These are phyloP conservation scores for Xiphorhynchus erythropygius DNA, from an alignment of 2,797 vertebrate species.

Conservation along the genomic window DNA sequence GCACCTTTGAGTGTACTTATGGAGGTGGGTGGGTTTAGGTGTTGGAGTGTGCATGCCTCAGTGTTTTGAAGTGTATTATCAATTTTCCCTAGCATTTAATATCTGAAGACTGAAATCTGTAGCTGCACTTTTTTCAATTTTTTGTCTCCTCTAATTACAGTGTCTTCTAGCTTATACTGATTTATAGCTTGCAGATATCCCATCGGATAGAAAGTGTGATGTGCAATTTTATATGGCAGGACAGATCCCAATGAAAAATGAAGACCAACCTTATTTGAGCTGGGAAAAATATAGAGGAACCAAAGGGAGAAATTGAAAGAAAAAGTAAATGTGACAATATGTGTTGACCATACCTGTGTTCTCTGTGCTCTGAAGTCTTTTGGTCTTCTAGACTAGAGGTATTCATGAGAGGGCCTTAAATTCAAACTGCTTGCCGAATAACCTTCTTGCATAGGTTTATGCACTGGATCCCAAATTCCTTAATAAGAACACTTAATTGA, in stretches of 20 bases:
- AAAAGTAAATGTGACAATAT: background rate
- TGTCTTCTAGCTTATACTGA: background rate
- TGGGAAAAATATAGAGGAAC: background rate
- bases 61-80: background rate
- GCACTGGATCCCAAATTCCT: background rate
- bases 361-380: background rate
- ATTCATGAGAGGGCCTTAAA: background rate
- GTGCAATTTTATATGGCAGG: background rate
- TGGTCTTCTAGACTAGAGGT: background rate
- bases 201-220: background rate
- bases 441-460: background rate
- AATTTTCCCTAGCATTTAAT: background rate
- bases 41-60: background rate
- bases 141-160: background rate
- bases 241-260: background rate
- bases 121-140: background rate
- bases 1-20: background rate
- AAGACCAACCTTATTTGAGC: background rate
- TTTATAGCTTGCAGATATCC: background rate
- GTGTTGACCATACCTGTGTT: background rate
- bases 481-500: background rate
- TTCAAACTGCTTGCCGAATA: background rate
- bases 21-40: background rate
- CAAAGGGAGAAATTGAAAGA: background rate
- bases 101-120: background rate